phyloP scores from a whole-genome alignment of 1,140 invertebrate species.

The Zophobas morio region DNA sequence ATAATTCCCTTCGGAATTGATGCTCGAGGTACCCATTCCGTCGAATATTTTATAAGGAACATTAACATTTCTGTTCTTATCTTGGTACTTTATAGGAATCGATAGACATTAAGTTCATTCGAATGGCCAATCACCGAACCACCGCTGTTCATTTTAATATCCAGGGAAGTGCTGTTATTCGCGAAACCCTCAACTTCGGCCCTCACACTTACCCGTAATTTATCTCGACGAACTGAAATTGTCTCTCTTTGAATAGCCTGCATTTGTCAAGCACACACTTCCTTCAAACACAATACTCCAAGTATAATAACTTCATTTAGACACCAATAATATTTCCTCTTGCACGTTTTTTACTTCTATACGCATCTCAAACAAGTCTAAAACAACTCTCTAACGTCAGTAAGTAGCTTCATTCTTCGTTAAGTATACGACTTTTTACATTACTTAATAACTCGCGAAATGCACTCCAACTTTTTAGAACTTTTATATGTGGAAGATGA shows the following conservation, averaged over 20 bases:
- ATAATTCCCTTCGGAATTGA: conserved; percentile 32
- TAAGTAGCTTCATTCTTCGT: background rate
- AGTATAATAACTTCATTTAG: conserved; percentile 18
- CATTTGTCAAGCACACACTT: conserved; percentile 31
- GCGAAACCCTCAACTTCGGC: conserved; percentile 24
- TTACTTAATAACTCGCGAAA: background rate
- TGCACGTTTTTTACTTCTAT: conserved; percentile 16
- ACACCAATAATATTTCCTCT: conserved; percentile 9
- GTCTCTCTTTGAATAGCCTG: background rate
- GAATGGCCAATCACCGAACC: conserved; percentile 51
- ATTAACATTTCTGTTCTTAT: conserved; percentile 53
- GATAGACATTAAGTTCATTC: conserved; percentile 51
- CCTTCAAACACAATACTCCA: conserved; percentile 24
- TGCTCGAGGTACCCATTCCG: conserved; percentile 24
- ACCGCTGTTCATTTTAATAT: conserved; percentile 48
- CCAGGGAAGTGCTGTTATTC: conserved; percentile 37
- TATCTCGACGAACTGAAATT: conserved; percentile 15
- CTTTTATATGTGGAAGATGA: conserved; percentile 4
- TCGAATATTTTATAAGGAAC: conserved; percentile 51
- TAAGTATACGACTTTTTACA: conserved; percentile 10
- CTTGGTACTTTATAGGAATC: conserved; percentile 49
- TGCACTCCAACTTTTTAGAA: conserved; percentile 18
- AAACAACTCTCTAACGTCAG: background rate
- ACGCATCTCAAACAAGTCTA: background rate
- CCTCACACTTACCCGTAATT: conserved; percentile 18